Evolutionary conservation across 2,888 invertebrate genomes (phyloP).

Genomic region (Parasteatoda lunata): DNA sequence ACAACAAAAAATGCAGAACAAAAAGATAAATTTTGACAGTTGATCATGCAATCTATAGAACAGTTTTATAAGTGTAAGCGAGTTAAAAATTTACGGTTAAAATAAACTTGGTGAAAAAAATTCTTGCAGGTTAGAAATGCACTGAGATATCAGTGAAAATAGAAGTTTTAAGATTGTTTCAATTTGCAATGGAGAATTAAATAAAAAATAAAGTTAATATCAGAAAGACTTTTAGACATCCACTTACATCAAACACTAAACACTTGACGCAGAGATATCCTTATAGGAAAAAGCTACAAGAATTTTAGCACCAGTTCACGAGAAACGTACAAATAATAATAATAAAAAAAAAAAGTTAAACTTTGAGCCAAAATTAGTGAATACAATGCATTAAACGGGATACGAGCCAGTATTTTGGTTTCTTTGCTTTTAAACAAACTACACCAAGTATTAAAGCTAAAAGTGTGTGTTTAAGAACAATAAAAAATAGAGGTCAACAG

Average conservation of each 20-base stretch:
- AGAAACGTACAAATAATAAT: slow-evolving; percentile 19
- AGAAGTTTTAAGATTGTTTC: too few species aligned
- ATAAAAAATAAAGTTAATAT: not conserved
- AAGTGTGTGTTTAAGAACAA: too few species aligned
- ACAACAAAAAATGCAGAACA: not conserved
- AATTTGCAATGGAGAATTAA: not conserved
- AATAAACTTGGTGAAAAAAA: too few species aligned
- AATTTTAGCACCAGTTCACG: slow-evolving; percentile 66
- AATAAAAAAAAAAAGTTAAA: not conserved
- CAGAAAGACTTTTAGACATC: slow-evolving; percentile 23
- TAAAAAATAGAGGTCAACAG: too few species aligned
- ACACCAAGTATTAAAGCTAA: too few species aligned
- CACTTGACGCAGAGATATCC: slow-evolving; percentile 61
- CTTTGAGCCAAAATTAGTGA: not conserved
- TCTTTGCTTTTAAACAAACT: too few species aligned
- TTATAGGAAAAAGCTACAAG: slow-evolving; percentile 65
- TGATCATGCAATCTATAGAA: slow-evolving; percentile 5
- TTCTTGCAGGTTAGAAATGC: too few species aligned
- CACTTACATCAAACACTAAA: slow-evolving; percentile 59
- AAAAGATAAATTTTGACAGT: not conserved
- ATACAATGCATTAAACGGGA: slow-evolving; percentile 1
- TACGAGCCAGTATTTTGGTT: not conserved
- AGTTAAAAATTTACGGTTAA: not conserved
- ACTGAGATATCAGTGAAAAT: too few species aligned
- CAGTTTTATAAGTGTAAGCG: not conserved